Conservation (phyloP, 2,113 vertebrate species). For the Tragelaphus buxtoni region DNA sequence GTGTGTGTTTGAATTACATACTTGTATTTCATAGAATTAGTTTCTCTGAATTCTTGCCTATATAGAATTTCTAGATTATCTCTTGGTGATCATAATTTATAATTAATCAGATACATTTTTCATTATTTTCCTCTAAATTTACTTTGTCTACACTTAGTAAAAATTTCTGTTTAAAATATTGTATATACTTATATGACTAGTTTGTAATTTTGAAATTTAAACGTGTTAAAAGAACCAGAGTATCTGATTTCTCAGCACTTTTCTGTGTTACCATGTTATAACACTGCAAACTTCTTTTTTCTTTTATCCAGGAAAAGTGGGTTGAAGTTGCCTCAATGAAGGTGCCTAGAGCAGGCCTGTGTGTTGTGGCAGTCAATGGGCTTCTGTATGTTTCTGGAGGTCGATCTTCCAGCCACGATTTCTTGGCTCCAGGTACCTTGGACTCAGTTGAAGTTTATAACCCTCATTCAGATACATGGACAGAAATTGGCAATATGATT, state of each 20-base stretch:
- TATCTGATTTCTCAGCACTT: slow-evolving; percentile 38
- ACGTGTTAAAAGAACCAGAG: not conserved
- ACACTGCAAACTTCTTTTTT: slow-evolving; percentile 15
- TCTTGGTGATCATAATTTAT: slow-evolving; percentile 11
- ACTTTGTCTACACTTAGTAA: not conserved
- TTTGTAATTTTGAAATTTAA: slow-evolving; percentile 26
- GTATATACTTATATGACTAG: not conserved
- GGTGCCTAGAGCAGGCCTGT: slow-evolving; percentile 91
- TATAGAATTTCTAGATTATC: not conserved
- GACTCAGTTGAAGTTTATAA: slow-evolving; percentile 98
- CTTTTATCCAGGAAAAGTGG: slow-evolving; percentile 91
- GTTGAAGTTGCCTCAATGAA: slow-evolving; percentile 93
- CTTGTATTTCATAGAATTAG: not conserved
- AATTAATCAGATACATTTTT: slow-evolving; percentile 1
- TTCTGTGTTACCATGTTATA: slow-evolving; percentile 36
- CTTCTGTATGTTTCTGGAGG: slow-evolving; percentile 94
- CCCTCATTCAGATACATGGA: slow-evolving; percentile 95
- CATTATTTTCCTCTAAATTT: slow-evolving; percentile 1
- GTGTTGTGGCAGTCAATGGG: slow-evolving; percentile 92
- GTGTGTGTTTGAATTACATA: not conserved
- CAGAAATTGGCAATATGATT: slow-evolving; percentile 97
- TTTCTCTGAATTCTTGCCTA: not conserved
- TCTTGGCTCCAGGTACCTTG: slow-evolving; percentile 93
- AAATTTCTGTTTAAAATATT: slow-evolving; percentile 10
- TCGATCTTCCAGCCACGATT: slow-evolving; percentile 90